phyloP scores from a whole-genome alignment of 2,888 invertebrate genomes.

The Ichneumon xanthorius region DNA sequence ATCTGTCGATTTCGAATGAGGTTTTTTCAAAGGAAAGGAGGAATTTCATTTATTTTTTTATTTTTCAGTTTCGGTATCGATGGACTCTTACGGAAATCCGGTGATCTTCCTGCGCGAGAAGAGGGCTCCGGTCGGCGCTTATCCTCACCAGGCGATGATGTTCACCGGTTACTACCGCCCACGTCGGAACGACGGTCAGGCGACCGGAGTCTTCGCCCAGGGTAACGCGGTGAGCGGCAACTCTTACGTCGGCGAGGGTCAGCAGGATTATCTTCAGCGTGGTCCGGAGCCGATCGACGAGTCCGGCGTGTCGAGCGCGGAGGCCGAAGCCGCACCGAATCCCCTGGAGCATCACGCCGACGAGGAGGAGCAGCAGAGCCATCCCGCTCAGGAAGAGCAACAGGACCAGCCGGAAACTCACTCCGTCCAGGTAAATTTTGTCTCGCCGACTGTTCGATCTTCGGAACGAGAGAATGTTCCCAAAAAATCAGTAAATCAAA shows the following conservation, averaged over 20 bases:
- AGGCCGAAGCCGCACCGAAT: slow-evolving; percentile 78
- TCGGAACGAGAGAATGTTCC: not conserved
- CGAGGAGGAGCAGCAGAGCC: slow-evolving; percentile 60
- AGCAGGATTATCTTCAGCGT: slow-evolving; percentile 74
- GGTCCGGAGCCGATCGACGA: slow-evolving; percentile 77
- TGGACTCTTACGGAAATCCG: slow-evolving; percentile 74
- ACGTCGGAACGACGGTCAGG: slow-evolving; percentile 75
- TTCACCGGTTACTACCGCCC: slow-evolving; percentile 82
- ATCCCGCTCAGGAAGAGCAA: slow-evolving; percentile 51
- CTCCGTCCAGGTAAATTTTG: slow-evolving; percentile 34
- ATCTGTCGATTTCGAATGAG: no score
- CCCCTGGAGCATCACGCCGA: slow-evolving; percentile 68
- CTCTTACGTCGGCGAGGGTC: slow-evolving; percentile 75
- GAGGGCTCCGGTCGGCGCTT: slow-evolving; percentile 72
- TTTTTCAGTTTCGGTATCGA: slow-evolving; percentile 73
- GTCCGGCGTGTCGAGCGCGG: slow-evolving; percentile 78
- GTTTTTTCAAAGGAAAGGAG: not conserved
- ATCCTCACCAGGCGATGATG: slow-evolving; percentile 81
- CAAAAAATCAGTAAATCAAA: not conserved
- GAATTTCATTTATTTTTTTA: not conserved
- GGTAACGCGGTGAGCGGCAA: slow-evolving; percentile 81
- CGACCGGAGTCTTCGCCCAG: slow-evolving; percentile 80
- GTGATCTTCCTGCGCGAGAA: slow-evolving; percentile 75
- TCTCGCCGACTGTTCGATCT: not conserved
- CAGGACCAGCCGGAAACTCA: slow-evolving; percentile 52